phyloP scores from a whole-genome alignment of 2,113 vertebrate genomes.

The Silurus meridionalis region DNA sequence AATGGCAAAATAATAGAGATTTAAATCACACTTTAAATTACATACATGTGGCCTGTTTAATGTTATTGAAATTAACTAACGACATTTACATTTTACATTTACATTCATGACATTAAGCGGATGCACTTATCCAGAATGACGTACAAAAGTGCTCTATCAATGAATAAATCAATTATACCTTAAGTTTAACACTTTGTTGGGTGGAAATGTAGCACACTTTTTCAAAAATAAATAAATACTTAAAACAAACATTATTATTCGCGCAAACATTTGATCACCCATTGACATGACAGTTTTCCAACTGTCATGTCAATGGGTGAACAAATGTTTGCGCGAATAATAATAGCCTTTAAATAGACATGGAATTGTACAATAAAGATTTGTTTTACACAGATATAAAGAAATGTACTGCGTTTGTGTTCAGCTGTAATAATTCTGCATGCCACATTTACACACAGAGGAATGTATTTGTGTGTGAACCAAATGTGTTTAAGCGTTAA shows the following conservation, averaged over 20 bases:
- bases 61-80: neutral
- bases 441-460: constrained; percentile 64
- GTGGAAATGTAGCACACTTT: no score
- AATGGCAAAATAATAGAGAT: neutral
- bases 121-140: no score
- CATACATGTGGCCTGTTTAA: neutral
- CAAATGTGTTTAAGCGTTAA: constrained; percentile 64
- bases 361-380: neutral
- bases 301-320: neutral
- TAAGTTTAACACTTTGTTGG: no score
- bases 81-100: no score
- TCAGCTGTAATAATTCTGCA: constrained; percentile 43
- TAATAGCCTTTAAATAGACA: neutral
- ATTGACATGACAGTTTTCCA: no score
- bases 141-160: no score
- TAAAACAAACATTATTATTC: no score
- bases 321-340: neutral
- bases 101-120: no score
- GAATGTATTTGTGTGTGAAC: constrained; percentile 65
- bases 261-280: no score
- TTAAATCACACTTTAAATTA: neutral
- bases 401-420: neutral
- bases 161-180: no score
- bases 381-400: neutral
- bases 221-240: no score